Evolutionary conservation across 2,888 invertebrate species (phyloP), one percentile per base, ranked within the genome.

Genomic region (Schrankia costaestrigalis): DNA sequence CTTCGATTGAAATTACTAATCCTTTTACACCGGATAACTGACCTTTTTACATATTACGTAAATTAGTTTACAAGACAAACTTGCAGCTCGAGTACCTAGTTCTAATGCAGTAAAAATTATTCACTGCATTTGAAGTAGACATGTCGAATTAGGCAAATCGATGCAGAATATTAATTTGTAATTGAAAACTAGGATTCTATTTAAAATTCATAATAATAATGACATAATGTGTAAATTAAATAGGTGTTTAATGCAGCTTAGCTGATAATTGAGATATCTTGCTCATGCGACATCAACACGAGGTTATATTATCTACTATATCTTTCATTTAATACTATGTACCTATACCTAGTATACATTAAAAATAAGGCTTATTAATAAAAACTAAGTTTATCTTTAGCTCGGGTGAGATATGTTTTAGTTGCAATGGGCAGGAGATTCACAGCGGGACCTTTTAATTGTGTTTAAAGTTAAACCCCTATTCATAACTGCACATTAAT

Each of bases 1-100:
- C 53, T 45, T 61, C 69, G 67, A 75, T 71, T 77, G 72, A 71
- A 75, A 71, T 65, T 56, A 68, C 60, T 72, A 67, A 77, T 74
- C 70, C 71, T 68, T 70, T 70, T 63, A 68, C 58, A 71, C 60
- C 59, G 61, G 66, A 57, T 63, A 70, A 67, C 56, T 69, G 59
- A 70, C 67, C 65, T 75, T 73, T 71, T 68, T 69, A 64, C 47
- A 46, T 47, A 44, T 57, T 52, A 56, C 52, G 37, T 54, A 56
- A 52, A 49, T 53, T 45, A 27, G 41, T 54, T 44, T 27, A 41
- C 31, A 30, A 19, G 23, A 42, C 43, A 38, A 41, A 48, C 52
- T 37, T 29, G 18, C 41, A 40, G 34, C 35, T 27, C 17, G 13
- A 23, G 28, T 44, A 26, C 30, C 25, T 34, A 55, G 41, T 44